These are phyloP conservation scores for Rhamnusium bicolor DNA, from an alignment of 2,888 invertebrate species.

Conservation along the genomic window DNA sequence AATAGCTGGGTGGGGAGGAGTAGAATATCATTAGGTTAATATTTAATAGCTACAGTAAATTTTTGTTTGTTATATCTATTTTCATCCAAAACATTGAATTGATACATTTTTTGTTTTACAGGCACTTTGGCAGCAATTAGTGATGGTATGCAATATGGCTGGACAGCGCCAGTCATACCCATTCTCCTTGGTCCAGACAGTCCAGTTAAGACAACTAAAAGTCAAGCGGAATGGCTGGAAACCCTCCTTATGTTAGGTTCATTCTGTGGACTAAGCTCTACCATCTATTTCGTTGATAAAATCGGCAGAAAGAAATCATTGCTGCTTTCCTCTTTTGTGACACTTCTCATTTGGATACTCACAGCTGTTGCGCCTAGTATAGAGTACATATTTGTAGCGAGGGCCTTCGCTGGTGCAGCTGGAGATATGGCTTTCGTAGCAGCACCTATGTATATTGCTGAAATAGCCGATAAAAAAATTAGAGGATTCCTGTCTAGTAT, in stretches of 20 bases:
- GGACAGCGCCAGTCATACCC: slow-evolving; percentile 68
- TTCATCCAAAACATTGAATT: background rate
- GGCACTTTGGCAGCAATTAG: slow-evolving; percentile 67
- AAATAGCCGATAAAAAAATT: slow-evolving; percentile 69
- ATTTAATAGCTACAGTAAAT: too few species aligned
- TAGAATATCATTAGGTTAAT: too few species aligned
- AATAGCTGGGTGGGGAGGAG: too few species aligned
- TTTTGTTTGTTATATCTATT: too few species aligned
- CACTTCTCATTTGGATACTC: slow-evolving; percentile 66
- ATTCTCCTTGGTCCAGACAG: slow-evolving; percentile 60
- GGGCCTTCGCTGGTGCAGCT: slow-evolving; percentile 66
- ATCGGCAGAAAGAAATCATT: slow-evolving; percentile 66
- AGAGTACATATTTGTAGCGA: slow-evolving; percentile 64
- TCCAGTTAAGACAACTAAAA: slow-evolving; percentile 61
- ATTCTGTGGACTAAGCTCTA: slow-evolving; percentile 64
- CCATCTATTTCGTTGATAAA: slow-evolving; percentile 64
- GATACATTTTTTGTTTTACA: slow-evolving; percentile 53
- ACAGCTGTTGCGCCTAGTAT: slow-evolving; percentile 64
- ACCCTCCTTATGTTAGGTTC: slow-evolving; percentile 63
- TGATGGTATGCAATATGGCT: slow-evolving; percentile 70
- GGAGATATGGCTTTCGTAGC: slow-evolving; percentile 69
- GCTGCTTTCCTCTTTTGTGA: slow-evolving; percentile 64
- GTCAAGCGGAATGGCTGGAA: slow-evolving; percentile 62
- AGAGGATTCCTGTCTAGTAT: slow-evolving; percentile 67
- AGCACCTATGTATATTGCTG: slow-evolving; percentile 69